A percentile compares a stretch with the other conserved stretches of the same genome.
These are phyloP conservation scores for Salvator merianae DNA, from an alignment of 2,113 vertebrate genomes.

Conservation along the genomic window DNA sequence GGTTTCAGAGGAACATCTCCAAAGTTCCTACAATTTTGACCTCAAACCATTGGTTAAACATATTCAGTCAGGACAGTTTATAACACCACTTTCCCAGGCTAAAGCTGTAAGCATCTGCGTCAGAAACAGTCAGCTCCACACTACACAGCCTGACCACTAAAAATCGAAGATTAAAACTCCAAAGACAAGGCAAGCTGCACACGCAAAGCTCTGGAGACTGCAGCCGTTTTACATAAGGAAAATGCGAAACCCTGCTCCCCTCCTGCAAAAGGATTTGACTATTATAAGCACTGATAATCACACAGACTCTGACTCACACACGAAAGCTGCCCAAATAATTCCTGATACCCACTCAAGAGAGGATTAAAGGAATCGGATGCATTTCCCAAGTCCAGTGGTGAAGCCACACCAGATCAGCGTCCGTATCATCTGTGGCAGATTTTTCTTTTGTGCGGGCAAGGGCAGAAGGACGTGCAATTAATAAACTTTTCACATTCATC, in stretches of 20 bases:
- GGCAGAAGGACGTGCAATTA: background rate
- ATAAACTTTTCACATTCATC: background rate
- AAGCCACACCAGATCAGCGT: slow-evolving; percentile 5
- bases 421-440: background rate
- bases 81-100: background rate
- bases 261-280: slow-evolving; percentile 21
- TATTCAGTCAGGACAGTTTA: background rate
- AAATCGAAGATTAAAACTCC: slow-evolving; percentile 1
- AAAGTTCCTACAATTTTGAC: no score
- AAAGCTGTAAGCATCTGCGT: background rate
- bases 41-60: background rate
- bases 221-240: background rate
- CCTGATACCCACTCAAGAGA: background rate
- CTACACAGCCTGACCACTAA: background rate
- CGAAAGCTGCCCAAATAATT: slow-evolving; percentile 10
- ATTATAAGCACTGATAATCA: slow-evolving; percentile 11
- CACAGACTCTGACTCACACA: background rate
- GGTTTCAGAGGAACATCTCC: no score
- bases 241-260: background rate
- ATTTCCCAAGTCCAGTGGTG: slow-evolving; percentile 47
- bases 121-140: background rate
- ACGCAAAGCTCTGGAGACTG: background rate
- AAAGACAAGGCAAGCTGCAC: background rate
- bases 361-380: slow-evolving; percentile 62
- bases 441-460: fast-evolving